A percentile compares a stretch with the other conserved stretches of the same genome.
Conservation (phyloP, 1,140 invertebrate species). For the Drosophila ficusphila region DNA sequence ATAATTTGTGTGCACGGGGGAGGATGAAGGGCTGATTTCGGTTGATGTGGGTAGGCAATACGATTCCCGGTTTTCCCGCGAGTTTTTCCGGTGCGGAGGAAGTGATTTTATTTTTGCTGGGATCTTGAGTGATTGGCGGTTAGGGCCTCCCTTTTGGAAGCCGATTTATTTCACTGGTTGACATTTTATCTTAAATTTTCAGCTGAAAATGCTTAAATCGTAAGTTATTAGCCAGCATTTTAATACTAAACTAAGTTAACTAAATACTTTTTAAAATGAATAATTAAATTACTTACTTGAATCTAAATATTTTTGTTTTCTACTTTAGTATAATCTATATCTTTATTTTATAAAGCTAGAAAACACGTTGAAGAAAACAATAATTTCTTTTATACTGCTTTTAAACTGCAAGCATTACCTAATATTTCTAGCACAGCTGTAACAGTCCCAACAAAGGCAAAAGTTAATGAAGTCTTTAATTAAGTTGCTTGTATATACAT, state of each 20-base stretch:
- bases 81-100: constrained; percentile 9
- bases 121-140: constrained; percentile 7
- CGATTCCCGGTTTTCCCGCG: constrained; percentile 16
- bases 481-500: constrained; percentile 51
- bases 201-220: too few species aligned
- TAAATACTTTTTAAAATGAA: too few species aligned
- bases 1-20: constrained; percentile 69
- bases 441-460: constrained; percentile 38
- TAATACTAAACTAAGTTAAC: too few species aligned
- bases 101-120: constrained; percentile 11
- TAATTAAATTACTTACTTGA: too few species aligned
- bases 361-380: too few species aligned
- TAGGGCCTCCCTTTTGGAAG: neutral
- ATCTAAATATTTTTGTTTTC: too few species aligned
- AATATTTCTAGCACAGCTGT: neutral
- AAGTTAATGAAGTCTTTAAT: constrained; percentile 74
- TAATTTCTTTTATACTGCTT: too few species aligned
- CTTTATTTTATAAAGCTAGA: too few species aligned
- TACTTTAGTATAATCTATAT: too few species aligned
- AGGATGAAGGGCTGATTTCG: constrained; percentile 1
- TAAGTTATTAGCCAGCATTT: neutral
- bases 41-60: constrained; percentile 14
- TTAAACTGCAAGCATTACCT: too few species aligned
- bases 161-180: neutral
- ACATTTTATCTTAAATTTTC: constrained; percentile 4